Evolutionary conservation across 2,888 invertebrate species (phyloP).

Genomic region (Theretra japonica): DNA sequence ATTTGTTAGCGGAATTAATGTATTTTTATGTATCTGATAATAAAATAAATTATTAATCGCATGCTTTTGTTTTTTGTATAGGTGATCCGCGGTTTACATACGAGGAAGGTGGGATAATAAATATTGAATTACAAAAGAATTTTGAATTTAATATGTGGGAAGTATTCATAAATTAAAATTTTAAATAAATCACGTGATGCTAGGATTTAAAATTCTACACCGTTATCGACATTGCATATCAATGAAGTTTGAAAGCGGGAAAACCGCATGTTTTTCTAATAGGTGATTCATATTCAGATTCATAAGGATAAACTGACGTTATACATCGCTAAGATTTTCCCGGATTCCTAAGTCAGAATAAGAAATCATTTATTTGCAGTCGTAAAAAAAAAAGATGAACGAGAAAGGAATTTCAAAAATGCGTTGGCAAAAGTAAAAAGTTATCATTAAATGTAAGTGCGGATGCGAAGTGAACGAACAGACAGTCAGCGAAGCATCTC

Average conservation of each 20-base stretch:
- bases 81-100: too few relatives aligned
- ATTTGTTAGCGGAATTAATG: too few relatives aligned
- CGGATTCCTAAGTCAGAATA: not conserved
- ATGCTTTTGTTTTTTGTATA: too few relatives aligned
- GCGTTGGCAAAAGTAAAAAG: slow-evolving; percentile 5
- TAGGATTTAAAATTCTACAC: not conserved
- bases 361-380: too few relatives aligned
- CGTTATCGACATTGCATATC: not conserved
- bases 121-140: too few relatives aligned
- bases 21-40: too few relatives aligned
- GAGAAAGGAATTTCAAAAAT: not conserved
- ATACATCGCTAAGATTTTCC: not conserved
- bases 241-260: not conserved
- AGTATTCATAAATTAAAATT: too few relatives aligned
- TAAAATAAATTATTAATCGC: too few relatives aligned
- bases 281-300: not conserved
- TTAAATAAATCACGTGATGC: not conserved
- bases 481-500: slow-evolving; percentile 24
- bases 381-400: not conserved
- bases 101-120: too few relatives aligned
- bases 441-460: slow-evolving; percentile 1
- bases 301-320: not conserved
- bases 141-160: too few relatives aligned
- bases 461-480: slow-evolving; percentile 5
- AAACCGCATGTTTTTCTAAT: not conserved